phyloP scores from a whole-genome alignment of 2,888 invertebrate genomes.

The Drosophila cognata region DNA sequence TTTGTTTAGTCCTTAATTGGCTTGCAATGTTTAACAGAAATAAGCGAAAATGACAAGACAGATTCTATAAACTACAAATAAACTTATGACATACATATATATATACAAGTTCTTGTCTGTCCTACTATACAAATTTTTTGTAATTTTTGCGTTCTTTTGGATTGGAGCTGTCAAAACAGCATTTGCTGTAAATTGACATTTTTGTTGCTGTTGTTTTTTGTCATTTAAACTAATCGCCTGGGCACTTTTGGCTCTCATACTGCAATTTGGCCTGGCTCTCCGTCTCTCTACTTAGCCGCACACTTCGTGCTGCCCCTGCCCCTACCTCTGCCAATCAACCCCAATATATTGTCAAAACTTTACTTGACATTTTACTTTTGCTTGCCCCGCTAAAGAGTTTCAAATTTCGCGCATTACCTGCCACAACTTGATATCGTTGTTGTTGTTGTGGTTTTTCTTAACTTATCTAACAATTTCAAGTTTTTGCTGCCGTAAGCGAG shows the following conservation, averaged over 20 bases:
- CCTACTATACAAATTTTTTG: slow-evolving; percentile 27
- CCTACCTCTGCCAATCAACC: not conserved
- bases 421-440: slow-evolving; percentile 3
- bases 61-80: slow-evolving; percentile 17
- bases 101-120: slow-evolving; percentile 1
- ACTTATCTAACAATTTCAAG: slow-evolving; percentile 20
- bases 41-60: slow-evolving; percentile 5
- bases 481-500: slow-evolving; percentile 12
- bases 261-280: slow-evolving; percentile 50
- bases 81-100: not conserved
- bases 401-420: slow-evolving; percentile 36
- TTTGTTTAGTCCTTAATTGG: slow-evolving; percentile 4
- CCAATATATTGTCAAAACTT: slow-evolving; percentile 47
- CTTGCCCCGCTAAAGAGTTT: slow-evolving; percentile 30
- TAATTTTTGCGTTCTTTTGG: slow-evolving; percentile 16
- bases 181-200: slow-evolving; percentile 42
- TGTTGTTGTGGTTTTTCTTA: slow-evolving; percentile 6
- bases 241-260: slow-evolving; percentile 58
- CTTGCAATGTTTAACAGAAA: not conserved
- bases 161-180: slow-evolving; percentile 42
- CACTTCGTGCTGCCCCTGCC: not conserved
- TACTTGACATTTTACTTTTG: slow-evolving; percentile 35
- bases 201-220: slow-evolving; percentile 39
- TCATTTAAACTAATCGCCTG: slow-evolving; percentile 65
- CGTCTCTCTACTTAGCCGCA: slow-evolving; percentile 41